Percentiles rank a stretch among this genome's conserved stretches.
Evolutionary conservation across 2,888 invertebrate species (phyloP).

Genomic region (Hirtodrosophila histrioides): DNA sequence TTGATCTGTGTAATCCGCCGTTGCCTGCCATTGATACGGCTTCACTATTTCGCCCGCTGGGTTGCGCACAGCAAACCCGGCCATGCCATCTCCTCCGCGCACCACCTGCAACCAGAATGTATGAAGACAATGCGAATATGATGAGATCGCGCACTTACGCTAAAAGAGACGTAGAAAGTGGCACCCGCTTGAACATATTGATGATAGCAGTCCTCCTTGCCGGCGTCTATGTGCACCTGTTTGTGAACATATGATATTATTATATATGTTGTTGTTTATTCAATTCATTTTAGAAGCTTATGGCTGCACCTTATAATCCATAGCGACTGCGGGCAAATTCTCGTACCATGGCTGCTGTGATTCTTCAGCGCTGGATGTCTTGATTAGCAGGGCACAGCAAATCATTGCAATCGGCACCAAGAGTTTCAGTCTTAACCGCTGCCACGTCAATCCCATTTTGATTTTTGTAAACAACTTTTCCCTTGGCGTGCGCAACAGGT

Average conservation of each 20-base stretch:
- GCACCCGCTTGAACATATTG: constrained; percentile 96
- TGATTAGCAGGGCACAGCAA: constrained; percentile 43
- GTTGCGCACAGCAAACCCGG: constrained; percentile 95
- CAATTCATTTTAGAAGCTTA: not conserved
- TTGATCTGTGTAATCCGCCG: constrained; percentile 94
- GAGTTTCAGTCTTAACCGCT: constrained; percentile 61
- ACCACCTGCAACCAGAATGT: constrained; percentile 88
- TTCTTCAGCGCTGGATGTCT: constrained; percentile 78
- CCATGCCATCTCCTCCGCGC: constrained; percentile 96
- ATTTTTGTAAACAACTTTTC: constrained; percentile 48
- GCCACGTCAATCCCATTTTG: constrained; percentile 83
- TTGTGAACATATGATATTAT: not conserved
- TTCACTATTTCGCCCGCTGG: constrained; percentile 93
- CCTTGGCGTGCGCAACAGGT: too few species aligned
- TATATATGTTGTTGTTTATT: constrained; percentile 18
- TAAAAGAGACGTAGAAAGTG: constrained; percentile 96
- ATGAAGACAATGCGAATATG: not conserved
- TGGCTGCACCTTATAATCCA: constrained; percentile 92
- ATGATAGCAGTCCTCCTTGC: constrained; percentile 97
- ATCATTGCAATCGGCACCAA: constrained; percentile 50
- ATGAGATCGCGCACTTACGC: constrained; percentile 87
- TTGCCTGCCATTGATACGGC: constrained; percentile 96
- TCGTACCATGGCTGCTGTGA: constrained; percentile 92
- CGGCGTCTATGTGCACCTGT: constrained; percentile 93
- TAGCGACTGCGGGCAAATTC: constrained; percentile 94